Base-by-base conservation (phyloP, 2,797 vertebrate species). In the Pangasius krempfi region DNA sequence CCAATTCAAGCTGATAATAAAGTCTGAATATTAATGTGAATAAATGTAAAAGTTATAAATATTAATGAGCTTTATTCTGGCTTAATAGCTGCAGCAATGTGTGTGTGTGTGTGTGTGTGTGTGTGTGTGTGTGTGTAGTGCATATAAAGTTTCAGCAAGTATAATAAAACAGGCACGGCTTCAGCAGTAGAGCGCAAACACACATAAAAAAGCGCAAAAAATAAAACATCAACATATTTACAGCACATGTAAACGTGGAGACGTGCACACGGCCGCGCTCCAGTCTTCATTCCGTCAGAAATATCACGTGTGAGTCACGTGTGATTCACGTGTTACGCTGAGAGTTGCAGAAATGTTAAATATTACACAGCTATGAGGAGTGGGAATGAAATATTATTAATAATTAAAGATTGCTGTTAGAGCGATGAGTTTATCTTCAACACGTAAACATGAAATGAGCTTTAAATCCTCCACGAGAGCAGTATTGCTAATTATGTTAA, bases 161-260 rank as follows among this genome's bases (percentile, higher is more conserved):
- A 47, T 75, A 40, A 75, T 44, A 18, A 56, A 52, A 47, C 37
- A 83, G 80, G 81, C 40, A 64, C 60, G 8, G 40, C 60, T 83
- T 83, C 27, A 83, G 75, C 68, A 86, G 56, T 0, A 82, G 64
- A 89, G 78, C 78, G 18, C 56, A 86, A 50, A 76, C 12, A n/a
- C 6, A 76, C 18, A 72, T 14, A 78, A 80, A 56, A 79, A 79
- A 79, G 52, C 52, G 1, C n/a, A 30, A 73, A 58, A 27, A 56
- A 78, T 86, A 44, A 37, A 83, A 44, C 27, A 73, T 66, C 54
- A 62, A n/a, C n/a, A n/a, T 79, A 89, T 89, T 81, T 73, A 86
- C 84, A 86, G 62, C 40, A 25, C 13, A 60, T 75, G 88, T 81
- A 86, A 86, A 75, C 56, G 5, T 25, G 9, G 30, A 25, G 30